These are phyloP conservation scores for Bryconaethiops microstoma DNA, from an alignment of 2,797 vertebrate species.

Conservation along the genomic window DNA sequence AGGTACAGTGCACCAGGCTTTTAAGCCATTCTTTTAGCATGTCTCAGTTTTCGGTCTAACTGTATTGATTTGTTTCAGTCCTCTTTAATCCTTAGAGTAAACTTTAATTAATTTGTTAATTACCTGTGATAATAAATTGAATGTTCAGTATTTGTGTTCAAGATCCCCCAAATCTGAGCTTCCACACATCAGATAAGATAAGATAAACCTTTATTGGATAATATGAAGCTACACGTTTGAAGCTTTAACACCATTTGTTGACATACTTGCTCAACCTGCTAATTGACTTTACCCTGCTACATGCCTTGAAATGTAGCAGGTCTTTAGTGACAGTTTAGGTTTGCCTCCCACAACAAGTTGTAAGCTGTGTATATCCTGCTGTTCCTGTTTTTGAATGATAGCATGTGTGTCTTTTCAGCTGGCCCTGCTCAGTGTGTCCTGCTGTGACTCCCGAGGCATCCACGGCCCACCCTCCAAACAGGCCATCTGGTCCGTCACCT, in stretches of 20 bases:
- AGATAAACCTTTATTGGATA: too few relatives aligned
- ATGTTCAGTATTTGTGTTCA: background rate
- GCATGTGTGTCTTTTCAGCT: slow-evolving; percentile 74
- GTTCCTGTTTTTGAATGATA: slow-evolving; percentile 20
- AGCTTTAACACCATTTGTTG: background rate
- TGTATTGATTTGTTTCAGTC: background rate
- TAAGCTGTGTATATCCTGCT: background rate
- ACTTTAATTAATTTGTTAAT: background rate
- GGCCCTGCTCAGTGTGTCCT: slow-evolving; percentile 87
- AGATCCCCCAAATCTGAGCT: background rate
- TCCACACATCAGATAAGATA: too few relatives aligned
- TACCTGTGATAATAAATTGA: background rate
- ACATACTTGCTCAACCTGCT: background rate
- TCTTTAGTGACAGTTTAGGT: background rate
- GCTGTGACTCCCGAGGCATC: slow-evolving; percentile 88
- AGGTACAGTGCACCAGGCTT: too few relatives aligned
- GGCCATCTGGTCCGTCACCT: slow-evolving; percentile 95
- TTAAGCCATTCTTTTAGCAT: too few relatives aligned
- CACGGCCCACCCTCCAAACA: slow-evolving; percentile 88
- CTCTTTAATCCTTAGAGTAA: background rate
- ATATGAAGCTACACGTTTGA: background rate
- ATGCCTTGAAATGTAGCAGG: background rate
- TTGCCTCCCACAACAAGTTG: background rate
- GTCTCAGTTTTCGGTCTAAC: too few relatives aligned
- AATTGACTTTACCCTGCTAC: background rate